These are phyloP conservation scores for Drosophila parvula DNA, from an alignment of 1,140 invertebrate genomes.

Conservation along the genomic window DNA sequence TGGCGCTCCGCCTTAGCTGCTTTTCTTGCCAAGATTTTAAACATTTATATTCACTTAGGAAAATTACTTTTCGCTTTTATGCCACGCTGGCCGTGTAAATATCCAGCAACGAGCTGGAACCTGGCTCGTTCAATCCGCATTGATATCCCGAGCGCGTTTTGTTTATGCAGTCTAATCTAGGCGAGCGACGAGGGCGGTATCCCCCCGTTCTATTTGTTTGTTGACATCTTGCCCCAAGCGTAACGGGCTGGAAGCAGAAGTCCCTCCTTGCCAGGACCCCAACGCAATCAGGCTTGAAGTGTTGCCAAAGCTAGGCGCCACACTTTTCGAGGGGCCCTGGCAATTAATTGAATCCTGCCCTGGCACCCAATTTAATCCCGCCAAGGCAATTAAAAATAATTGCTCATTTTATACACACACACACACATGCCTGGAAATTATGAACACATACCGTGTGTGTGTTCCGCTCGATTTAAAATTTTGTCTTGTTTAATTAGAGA, in stretches of 20 bases:
- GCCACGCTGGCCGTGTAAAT: constrained; percentile 72
- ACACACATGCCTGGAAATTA: constrained; percentile 49
- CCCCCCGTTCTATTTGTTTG: constrained; percentile 25
- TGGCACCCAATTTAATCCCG: constrained; percentile 59
- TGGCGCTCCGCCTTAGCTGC: constrained; percentile 1
- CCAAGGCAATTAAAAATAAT: constrained; percentile 74
- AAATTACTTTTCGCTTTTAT: constrained; percentile 81
- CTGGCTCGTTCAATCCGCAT: constrained; percentile 53
- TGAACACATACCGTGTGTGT: constrained; percentile 44
- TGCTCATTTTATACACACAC: constrained; percentile 62
- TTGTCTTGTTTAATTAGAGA: constrained; percentile 79
- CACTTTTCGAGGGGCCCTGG: constrained; percentile 26
- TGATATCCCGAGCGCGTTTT: constrained; percentile 48
- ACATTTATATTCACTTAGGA: constrained; percentile 82
- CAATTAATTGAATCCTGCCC: constrained; percentile 60
- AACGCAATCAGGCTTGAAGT: constrained; percentile 33
- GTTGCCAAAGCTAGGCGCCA: constrained; percentile 6
- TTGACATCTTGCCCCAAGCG: constrained; percentile 65
- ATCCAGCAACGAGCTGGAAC: constrained; percentile 60
- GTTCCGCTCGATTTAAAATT: constrained; percentile 46
- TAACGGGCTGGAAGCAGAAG: constrained; percentile 5
- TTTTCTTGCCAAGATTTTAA: constrained; percentile 64
- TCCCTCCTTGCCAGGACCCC: constrained; percentile 1
- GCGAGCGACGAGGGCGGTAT: constrained; percentile 7
- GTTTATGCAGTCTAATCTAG: constrained; percentile 74